phyloP scores from a whole-genome alignment of 2,888 invertebrate species.

The Tenodera sinensis region DNA sequence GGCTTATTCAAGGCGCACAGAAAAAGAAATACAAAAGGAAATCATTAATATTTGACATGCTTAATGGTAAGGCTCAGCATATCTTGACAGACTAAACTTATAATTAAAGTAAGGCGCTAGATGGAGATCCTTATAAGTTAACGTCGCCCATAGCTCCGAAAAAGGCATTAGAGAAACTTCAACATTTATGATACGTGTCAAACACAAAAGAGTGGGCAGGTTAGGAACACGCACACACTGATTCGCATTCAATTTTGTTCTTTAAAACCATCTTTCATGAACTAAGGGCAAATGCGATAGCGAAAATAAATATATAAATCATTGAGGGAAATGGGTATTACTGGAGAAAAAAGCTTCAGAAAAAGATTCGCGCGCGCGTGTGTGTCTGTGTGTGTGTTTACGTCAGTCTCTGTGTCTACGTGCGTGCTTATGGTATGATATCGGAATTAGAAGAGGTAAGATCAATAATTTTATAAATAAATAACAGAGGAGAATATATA shows the following conservation, averaged over 20 bases:
- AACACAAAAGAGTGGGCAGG: neutral
- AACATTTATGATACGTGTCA: neutral
- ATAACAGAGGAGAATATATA: no score
- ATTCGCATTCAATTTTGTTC: neutral
- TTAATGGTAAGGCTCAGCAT: neutral
- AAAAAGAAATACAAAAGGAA: neutral
- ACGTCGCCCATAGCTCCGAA: neutral
- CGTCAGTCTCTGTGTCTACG: no score
- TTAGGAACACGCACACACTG: neutral
- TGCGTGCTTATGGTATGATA: no score
- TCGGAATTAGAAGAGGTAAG: no score
- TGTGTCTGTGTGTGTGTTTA: no score
- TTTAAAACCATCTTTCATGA: neutral
- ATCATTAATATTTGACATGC: neutral
- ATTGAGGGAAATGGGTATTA: no score
- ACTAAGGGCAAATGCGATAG: neutral
- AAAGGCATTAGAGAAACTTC: neutral
- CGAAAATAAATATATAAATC: no score
- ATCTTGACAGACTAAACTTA: neutral
- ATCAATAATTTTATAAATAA: no score
- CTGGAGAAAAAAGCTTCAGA: no score
- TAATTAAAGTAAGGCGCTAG: neutral
- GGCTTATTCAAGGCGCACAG: neutral
- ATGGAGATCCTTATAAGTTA: neutral
- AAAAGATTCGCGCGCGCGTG: no score